Percentiles rank a stretch among this genome's conserved stretches.
These are phyloP conservation scores for Palythoa caribaeorum DNA, from an alignment of 92 coral and sea anemone genomes.

Conservation along the genomic window DNA sequence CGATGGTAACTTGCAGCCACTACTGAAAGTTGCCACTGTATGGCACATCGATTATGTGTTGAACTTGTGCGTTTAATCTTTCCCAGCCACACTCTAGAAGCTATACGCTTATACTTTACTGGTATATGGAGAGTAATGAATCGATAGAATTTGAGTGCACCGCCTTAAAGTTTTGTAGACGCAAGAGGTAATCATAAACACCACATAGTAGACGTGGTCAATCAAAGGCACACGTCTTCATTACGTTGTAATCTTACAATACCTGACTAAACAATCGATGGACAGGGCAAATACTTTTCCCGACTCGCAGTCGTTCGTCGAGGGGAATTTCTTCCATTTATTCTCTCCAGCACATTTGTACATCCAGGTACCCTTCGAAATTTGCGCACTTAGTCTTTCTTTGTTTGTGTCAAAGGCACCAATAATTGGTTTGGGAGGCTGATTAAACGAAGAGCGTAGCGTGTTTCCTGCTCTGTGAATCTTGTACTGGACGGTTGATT, in stretches of 20 bases:
- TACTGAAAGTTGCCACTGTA: too few relatives aligned
- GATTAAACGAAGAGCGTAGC: neutral
- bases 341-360: neutral
- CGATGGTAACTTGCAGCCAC: too few relatives aligned
- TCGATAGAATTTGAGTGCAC: too few relatives aligned
- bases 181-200: too few relatives aligned
- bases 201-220: too few relatives aligned
- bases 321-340: neutral
- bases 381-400: neutral
- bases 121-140: too few relatives aligned
- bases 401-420: neutral
- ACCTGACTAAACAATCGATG: conserved; percentile 18
- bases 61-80: too few relatives aligned
- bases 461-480: neutral
- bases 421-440: neutral
- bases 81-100: too few relatives aligned
- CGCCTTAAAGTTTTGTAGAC: too few relatives aligned
- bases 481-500: neutral
- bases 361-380: neutral
- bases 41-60: too few relatives aligned
- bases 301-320: conserved; percentile 1
- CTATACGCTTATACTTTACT: too few relatives aligned
- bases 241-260: neutral
- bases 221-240: neutral
- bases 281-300: conserved; percentile 29